Evolutionary conservation across 2,888 invertebrate species (phyloP).

Genomic region (Epinotia ramella): DNA sequence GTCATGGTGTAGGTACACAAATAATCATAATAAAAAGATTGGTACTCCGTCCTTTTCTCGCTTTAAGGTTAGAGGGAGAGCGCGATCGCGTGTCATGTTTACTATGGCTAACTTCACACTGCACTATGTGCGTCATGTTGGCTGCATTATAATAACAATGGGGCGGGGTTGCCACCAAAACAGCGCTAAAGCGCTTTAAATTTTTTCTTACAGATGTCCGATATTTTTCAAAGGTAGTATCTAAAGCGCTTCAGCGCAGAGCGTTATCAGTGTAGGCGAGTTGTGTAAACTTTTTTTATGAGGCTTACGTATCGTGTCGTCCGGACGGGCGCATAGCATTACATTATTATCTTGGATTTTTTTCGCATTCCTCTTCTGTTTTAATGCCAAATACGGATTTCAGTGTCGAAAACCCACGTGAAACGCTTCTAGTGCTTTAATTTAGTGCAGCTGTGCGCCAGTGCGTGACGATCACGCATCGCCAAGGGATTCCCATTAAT

Average conservation of each 20-base stretch:
- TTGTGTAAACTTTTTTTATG: slow-evolving; percentile 80
- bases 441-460: slow-evolving; percentile 54
- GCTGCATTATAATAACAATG: slow-evolving; percentile 84
- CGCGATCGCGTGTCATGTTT: slow-evolving; percentile 50
- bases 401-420: slow-evolving; percentile 48
- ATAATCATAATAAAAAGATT: slow-evolving; percentile 49
- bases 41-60: slow-evolving; percentile 54
- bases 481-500: slow-evolving; percentile 79
- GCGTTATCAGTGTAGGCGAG: slow-evolving; percentile 53
- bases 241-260: slow-evolving; percentile 59
- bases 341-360: slow-evolving; percentile 59
- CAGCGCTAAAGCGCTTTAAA: slow-evolving; percentile 66
- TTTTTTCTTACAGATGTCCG: slow-evolving; percentile 21
- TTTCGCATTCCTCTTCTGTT: slow-evolving; percentile 55
- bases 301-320: slow-evolving; percentile 75
- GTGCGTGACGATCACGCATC: slow-evolving; percentile 63
- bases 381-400: slow-evolving; percentile 49
- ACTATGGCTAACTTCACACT: slow-evolving; percentile 68
- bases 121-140: slow-evolving; percentile 77
- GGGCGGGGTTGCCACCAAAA: slow-evolving; percentile 59
- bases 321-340: slow-evolving; percentile 66
- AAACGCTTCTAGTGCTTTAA: slow-evolving; percentile 50
- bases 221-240: not conserved
- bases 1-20: slow-evolving; percentile 42
- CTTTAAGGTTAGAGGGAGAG: slow-evolving; percentile 55